Percentiles rank a stretch among this genome's conserved stretches.
Evolutionary conservation across 1,140 invertebrate genomes (phyloP).

Genomic region (Diabrotica virgifera): DNA sequence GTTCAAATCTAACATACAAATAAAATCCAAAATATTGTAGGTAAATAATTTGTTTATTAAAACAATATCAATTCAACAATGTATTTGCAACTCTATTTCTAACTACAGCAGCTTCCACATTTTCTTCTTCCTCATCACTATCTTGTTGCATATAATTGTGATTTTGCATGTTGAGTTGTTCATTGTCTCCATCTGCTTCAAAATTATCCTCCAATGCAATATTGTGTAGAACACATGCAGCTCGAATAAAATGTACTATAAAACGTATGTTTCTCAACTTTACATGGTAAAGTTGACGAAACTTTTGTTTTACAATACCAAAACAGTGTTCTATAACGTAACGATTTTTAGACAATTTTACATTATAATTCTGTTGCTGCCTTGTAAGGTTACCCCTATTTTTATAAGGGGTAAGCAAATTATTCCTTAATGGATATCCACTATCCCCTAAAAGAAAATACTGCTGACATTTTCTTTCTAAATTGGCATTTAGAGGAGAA

Average conservation of each 20-base stretch:
- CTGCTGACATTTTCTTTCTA: constrained; percentile 27
- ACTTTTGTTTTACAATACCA: constrained; percentile 30
- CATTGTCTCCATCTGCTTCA: neutral
- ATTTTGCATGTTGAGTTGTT: neutral
- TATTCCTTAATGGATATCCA: constrained; percentile 28
- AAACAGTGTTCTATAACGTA: constrained; percentile 32
- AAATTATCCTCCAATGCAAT: constrained; percentile 24
- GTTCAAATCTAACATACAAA: too few relatives aligned
- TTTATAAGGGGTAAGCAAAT: too few relatives aligned
- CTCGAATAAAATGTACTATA: constrained; percentile 26
- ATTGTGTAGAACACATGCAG: constrained; percentile 31
- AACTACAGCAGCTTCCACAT: neutral
- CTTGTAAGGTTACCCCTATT: constrained; percentile 26
- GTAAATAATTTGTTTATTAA: too few relatives aligned
- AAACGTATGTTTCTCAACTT: constrained; percentile 26
- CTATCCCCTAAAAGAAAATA: constrained; percentile 32
- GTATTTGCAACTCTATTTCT: constrained; percentile 7
- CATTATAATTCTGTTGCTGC: constrained; percentile 25
- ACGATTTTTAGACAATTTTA: constrained; percentile 22
- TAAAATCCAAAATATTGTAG: too few relatives aligned
- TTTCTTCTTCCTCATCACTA: constrained; percentile 5
- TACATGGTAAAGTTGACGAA: constrained; percentile 29
- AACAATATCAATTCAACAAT: too few relatives aligned
- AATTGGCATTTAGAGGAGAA: constrained; percentile 19
- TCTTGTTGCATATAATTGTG: constrained; percentile 1